Percentiles rank a stretch among this genome's conserved stretches.
These are phyloP conservation scores for Cheilosia variabilis DNA, from an alignment of 2,888 invertebrate species.

Conservation along the genomic window DNA sequence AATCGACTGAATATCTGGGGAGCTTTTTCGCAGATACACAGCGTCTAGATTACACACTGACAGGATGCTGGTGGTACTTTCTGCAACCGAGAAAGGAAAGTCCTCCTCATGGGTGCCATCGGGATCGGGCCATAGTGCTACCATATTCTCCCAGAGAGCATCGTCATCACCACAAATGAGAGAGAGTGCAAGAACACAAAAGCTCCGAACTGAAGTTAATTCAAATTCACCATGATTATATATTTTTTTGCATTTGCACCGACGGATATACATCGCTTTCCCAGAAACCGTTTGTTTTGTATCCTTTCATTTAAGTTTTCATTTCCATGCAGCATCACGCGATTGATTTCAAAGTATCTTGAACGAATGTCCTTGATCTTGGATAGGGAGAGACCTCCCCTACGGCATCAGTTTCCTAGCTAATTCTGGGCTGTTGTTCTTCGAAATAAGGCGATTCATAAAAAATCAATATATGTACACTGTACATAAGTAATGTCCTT, in stretches of 20 bases:
- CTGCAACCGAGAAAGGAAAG: slow-evolving; percentile 49
- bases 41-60: slow-evolving; percentile 56
- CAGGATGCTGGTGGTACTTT: slow-evolving; percentile 59
- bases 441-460: background rate
- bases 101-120: slow-evolving; percentile 49
- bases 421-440: background rate
- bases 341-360: slow-evolving; percentile 40
- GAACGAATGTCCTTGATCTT: slow-evolving; percentile 59
- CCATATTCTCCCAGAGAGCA: slow-evolving; percentile 1
- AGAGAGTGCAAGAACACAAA: background rate
- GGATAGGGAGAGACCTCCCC: background rate
- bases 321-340: slow-evolving; percentile 22
- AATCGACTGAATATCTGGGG: slow-evolving; percentile 73
- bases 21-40: slow-evolving; percentile 76
- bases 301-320: slow-evolving; percentile 24
- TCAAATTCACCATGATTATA: slow-evolving; percentile 58
- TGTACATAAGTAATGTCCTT: background rate
- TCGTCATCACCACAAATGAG: background rate
- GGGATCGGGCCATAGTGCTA: slow-evolving; percentile 12
- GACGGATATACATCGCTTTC: slow-evolving; percentile 10
- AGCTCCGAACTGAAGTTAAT: slow-evolving; percentile 10
- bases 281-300: background rate
- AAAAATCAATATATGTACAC: slow-evolving; percentile 49
- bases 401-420: background rate
- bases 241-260: slow-evolving; percentile 12